Evolutionary conservation across 2,113 vertebrate genomes (phyloP), one percentile per base, ranked within the genome.

Genomic region (Lophotis ruficrista): DNA sequence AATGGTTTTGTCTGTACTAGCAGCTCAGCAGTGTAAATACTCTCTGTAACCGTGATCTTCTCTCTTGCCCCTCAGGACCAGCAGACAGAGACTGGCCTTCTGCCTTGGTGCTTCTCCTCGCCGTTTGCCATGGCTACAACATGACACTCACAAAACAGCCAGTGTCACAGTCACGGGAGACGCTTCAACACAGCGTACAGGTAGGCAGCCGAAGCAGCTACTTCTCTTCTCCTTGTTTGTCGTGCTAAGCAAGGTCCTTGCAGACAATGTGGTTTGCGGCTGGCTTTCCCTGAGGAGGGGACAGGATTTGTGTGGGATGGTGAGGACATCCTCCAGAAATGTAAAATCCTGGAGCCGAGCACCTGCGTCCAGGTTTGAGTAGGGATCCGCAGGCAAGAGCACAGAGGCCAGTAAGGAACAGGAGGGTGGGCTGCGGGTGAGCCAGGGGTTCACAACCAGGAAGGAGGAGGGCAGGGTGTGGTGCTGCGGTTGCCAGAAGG

Each of bases 71-170:
- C 50, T 54, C 12, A 14, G 62, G n/a, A 51, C 19, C 14, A 6
- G 45, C 70, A 82, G 64, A 28, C 4, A 14, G 38, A 27, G 4
- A 7, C 30, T 18, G 21, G 35, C 22, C 41, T 68, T 58, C 57
- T 10, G 21, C 10, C 50, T 25, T 7, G 2, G 20, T 1, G 0
- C n/a, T 54, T 61, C n/a, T 37, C 51, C 66, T 57, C 5, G 0
- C 28, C 7, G 3, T 28, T 23, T 31, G 35, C 61, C 2, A 0
- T 2, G 2, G 38, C 66, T 35, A 10, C 0, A 2, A 24, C 37
- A 15, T 0, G 7, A 9, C 22, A 1, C 19, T 25, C 0, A 0
- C 4, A 5, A 1, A 41, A 57, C 31, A 23, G 5, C 18, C 16
- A 2, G 21, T 25, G 17, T 53, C 45, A 14, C 0, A 1, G 64